Conservation (phyloP, 2,113 vertebrate genomes). For the Gymnogyps californianus region DNA sequence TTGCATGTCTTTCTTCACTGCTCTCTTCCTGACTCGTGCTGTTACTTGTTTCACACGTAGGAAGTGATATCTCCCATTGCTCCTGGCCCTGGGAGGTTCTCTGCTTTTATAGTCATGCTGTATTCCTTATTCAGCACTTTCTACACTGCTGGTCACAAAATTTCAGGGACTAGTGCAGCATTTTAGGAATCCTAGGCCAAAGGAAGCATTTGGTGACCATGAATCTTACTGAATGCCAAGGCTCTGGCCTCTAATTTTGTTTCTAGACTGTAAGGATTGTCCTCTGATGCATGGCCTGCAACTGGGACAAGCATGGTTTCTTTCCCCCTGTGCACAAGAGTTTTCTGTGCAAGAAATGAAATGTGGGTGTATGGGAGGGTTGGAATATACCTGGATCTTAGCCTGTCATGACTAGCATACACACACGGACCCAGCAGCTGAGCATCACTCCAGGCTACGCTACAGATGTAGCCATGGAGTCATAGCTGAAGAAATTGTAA, state of each 20-base stretch:
- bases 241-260: background rate
- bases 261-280: background rate
- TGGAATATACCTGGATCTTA: background rate
- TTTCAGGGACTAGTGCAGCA: background rate
- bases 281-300: background rate
- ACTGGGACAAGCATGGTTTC: background rate
- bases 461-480: background rate
- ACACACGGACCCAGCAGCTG: background rate
- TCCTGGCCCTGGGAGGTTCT: background rate
- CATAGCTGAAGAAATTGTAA: background rate
- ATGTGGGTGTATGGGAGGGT: background rate
- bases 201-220: background rate
- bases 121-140: background rate
- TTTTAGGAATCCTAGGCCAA: background rate
- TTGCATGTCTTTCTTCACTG: background rate
- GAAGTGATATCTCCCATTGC: background rate
- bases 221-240: background rate
- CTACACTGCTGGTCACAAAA: background rate
- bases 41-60: background rate
- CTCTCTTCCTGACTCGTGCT: background rate
- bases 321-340: background rate
- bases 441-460: background rate
- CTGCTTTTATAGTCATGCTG: background rate
- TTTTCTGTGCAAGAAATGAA: background rate
- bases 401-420: background rate